Evolutionary conservation across 1,140 invertebrate species (phyloP), one percentile per base, ranked within the genome.

Genomic region (Ganaspis sp.): DNA sequence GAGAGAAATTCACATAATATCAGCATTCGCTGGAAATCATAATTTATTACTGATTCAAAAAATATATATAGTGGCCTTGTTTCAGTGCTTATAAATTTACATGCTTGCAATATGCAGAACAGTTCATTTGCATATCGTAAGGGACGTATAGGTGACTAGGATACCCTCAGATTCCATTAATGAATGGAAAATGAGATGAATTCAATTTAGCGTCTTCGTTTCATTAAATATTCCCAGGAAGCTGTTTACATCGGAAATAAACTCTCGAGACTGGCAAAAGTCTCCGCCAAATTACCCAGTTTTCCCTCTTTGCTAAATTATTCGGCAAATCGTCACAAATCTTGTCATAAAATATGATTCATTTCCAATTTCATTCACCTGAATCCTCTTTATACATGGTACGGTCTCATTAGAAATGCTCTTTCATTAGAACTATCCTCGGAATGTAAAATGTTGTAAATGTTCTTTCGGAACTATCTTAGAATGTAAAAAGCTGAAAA

Each of bases 171-270:
- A 64, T 64, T 64, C 58, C 58, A 64, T 64, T 64, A 64, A 64
- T 64, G 58, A 64, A 64, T 64, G 23, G 58, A 64, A 64, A 64
- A 64, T 64, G 58, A 64, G 58, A 26, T 34, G 58, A 64, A 64
- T 64, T 64, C 58, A 64, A 64, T 64, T 64, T 64, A 26, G 58
- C 4, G 58, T 64, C 58, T 64, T 64, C 23, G 54, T 64, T 64
- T 29, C 54, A 64, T 64, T 64, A 64, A 64, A 64, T 64, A 64
- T 64, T 64, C 54, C 26, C n/a, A 9, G 53, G 53, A 58, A 58
- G 53, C 53, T 23, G 53, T 34, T 26, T 29, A 64, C 23, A 64
- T 29, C 26, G 29, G 15, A 64, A 64, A 26, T 64, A 34, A 64
- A n/a, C 23, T 64, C 12, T 64, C 12, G 58, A 29, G 26, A 64